Conservation (phyloP, 2,113 vertebrate species). For the Propithecus coquereli region DNA sequence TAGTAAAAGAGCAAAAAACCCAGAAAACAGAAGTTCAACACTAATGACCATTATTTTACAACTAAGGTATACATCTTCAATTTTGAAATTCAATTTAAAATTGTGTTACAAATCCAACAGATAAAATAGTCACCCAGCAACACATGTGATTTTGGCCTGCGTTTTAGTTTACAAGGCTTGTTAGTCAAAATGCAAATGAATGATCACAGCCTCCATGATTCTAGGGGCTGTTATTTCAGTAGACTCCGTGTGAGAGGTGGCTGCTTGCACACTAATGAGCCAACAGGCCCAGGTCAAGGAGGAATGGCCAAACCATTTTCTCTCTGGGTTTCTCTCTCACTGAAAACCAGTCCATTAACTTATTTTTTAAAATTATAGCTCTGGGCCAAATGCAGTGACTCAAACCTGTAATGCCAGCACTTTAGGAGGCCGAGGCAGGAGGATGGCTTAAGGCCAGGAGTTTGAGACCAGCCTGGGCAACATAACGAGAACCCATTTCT, state of each 20-base stretch:
- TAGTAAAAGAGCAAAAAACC: neutral
- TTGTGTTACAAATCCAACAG: neutral
- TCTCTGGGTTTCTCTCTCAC: neutral
- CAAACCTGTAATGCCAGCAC: too few relatives aligned
- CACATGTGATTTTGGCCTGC: too few relatives aligned
- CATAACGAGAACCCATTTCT: too few relatives aligned
- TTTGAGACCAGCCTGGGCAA: too few relatives aligned
- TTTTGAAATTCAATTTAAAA: slow-evolving; percentile 39
- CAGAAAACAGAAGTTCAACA: neutral
- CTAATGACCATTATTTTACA: neutral
- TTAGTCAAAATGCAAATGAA: neutral
- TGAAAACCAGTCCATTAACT: neutral
- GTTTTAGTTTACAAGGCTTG: neutral
- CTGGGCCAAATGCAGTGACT: too few relatives aligned
- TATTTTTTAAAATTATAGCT: neutral
- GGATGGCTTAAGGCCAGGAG: too few relatives aligned
- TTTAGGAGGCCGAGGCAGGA: too few relatives aligned
- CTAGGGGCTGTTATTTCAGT: neutral
- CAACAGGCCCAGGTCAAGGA: neutral
- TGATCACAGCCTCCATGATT: neutral
- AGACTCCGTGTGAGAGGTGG: neutral
- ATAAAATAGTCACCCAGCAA: neutral
- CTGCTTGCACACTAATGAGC: too few relatives aligned
- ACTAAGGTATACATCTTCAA: neutral
- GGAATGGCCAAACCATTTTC: neutral